Conservation (phyloP, 2,113 vertebrate genomes). For the Chloebia gouldiae region DNA sequence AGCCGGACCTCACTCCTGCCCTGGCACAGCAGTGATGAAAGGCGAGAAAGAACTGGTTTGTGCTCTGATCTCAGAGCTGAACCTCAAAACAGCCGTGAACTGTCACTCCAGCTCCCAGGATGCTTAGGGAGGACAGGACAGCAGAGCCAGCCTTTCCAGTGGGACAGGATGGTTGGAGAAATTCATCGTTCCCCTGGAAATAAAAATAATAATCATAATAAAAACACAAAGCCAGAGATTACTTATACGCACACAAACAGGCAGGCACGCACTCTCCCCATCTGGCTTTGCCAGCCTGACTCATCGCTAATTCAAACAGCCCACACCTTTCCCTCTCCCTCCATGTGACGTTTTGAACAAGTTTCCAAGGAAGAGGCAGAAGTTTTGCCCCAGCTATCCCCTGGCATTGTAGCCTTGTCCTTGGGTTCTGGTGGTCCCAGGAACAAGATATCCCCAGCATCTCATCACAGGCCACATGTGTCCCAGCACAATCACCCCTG, state of each 20-base stretch:
- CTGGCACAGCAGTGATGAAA: conserved; percentile 25
- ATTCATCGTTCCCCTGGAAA: conserved; percentile 66
- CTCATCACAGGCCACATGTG: not conserved
- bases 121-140: conserved; percentile 48
- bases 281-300: conserved; percentile 65
- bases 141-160: conserved; percentile 68
- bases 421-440: not conserved
- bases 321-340: conserved; percentile 65
- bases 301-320: conserved; percentile 70
- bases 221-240: conserved; percentile 69
- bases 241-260: conserved; percentile 58
- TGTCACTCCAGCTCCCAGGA: conserved; percentile 1
- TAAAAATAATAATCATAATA: conserved; percentile 68
- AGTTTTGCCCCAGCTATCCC: not conserved
- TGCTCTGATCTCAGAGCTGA: conserved; percentile 56
- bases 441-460: not conserved
- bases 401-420: accelerated
- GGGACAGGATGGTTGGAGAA: conserved; percentile 62
- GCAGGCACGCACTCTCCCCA: conserved; percentile 66
- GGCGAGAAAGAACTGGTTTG: conserved; percentile 56
- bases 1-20: conserved; percentile 3
- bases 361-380: not conserved
- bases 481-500: not conserved
- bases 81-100: conserved; percentile 50
- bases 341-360: not conserved